phyloP scores from a whole-genome alignment of 2,888 invertebrate species.

The Andrena fulva region DNA sequence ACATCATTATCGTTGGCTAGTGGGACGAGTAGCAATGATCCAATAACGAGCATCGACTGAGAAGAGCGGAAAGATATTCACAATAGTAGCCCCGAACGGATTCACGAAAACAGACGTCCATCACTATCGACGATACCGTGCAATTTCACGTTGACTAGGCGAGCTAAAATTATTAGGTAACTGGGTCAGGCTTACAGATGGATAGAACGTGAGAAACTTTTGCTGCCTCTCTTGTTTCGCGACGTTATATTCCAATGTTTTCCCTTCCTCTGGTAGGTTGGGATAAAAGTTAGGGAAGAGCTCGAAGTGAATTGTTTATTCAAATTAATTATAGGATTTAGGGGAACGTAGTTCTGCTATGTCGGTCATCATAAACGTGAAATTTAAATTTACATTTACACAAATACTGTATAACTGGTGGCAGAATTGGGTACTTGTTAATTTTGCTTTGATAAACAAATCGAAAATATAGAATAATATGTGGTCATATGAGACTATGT shows the following conservation, averaged over 20 bases:
- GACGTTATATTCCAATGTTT: not conserved
- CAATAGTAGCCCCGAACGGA: constrained; percentile 42
- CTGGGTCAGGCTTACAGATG: no score
- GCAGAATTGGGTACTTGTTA: no score
- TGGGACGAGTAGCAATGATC: constrained; percentile 30
- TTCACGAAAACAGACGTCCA: constrained; percentile 45
- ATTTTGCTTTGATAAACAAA: no score
- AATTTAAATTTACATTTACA: no score
- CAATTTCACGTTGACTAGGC: constrained; percentile 65
- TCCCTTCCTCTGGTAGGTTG: not conserved
- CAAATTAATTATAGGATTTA: no score
- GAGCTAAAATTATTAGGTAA: constrained; percentile 54
- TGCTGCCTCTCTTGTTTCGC: not conserved
- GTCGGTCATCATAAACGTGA: no score
- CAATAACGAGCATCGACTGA: constrained; percentile 13
- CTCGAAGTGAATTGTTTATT: not conserved
- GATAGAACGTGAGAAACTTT: constrained; percentile 35
- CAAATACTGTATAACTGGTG: no score
- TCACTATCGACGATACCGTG: constrained; percentile 69
- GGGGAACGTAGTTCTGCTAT: no score
- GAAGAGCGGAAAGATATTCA: constrained; percentile 5
- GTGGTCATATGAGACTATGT: no score
- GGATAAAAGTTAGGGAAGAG: not conserved
- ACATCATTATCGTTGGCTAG: constrained; percentile 33
- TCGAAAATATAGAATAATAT: no score